Evolutionary conservation across 2,888 invertebrate species (phyloP).

Genomic region (Dastarcus helophoroides): DNA sequence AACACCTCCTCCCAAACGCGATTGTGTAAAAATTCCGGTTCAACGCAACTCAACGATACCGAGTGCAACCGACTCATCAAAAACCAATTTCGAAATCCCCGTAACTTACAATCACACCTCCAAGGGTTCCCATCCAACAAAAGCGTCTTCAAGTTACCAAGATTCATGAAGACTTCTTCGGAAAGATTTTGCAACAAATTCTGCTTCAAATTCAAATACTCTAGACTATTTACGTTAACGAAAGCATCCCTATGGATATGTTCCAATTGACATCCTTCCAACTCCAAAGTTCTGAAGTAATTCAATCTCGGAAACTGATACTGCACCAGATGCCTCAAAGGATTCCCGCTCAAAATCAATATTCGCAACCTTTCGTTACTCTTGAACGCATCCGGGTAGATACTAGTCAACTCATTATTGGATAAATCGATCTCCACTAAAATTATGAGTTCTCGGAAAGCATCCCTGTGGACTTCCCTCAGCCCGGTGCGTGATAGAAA

Average conservation of each 20-base stretch:
- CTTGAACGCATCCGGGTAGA: constrained; percentile 70
- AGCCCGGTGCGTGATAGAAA: constrained; percentile 67
- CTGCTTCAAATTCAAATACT: constrained; percentile 67
- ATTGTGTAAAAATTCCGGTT: constrained; percentile 57
- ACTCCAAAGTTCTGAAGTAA: constrained; percentile 67
- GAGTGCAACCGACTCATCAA: constrained; percentile 62
- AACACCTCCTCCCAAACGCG: constrained; percentile 67
- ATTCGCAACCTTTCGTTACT: constrained; percentile 74
- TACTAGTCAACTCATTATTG: constrained; percentile 61
- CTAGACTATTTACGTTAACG: constrained; percentile 58
- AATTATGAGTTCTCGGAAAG: constrained; percentile 77
- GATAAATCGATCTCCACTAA: constrained; percentile 79
- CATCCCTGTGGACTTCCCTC: constrained; percentile 65
- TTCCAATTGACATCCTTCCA: constrained; percentile 68
- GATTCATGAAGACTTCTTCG: constrained; percentile 54
- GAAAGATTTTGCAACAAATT: constrained; percentile 65
- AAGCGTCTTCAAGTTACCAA: constrained; percentile 68
- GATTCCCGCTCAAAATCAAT: constrained; percentile 72
- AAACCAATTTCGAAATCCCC: constrained; percentile 77
- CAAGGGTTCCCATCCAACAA: constrained; percentile 78
- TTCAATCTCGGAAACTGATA: constrained; percentile 75
- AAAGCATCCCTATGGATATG: constrained; percentile 68
- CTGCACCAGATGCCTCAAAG: constrained; percentile 56
- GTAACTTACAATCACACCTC: constrained; percentile 79
- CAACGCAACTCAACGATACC: constrained; percentile 59